Base-by-base conservation (phyloP, 1,140 invertebrate species). In the Bactericera cockerelli region DNA sequence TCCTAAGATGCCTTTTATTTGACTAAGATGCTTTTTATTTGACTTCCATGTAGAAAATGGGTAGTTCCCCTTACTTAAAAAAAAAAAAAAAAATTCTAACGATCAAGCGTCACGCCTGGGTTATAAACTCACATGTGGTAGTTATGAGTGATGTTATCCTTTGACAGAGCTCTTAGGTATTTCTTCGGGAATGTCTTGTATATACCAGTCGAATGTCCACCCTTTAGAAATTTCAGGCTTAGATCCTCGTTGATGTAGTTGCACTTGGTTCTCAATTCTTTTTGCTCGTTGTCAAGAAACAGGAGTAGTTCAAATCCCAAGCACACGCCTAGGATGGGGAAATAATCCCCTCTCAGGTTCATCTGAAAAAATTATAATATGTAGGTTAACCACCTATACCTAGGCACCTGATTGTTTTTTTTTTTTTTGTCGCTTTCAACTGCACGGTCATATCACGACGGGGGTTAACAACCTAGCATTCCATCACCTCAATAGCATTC, bases 251-350 rank as follows among this genome's bases (percentile, higher is more conserved):
- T 49, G 13, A 21, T 56, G n/a, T 28, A 16, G 33, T 59, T 54
- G 53, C 62, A 63, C 14, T 36, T n/a, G 13, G 49, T 49, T 31
- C 60, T 26, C 22, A 58, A 33, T 21, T 63, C 56, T 56, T 58
- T 58, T 19, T 58, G 56, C 6, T 59, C 53, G 24, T 39, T 56
- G 1, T 78, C 79, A 1, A 87, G 67, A 63, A 80, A 83, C 13
- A 82, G 77, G 26, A 94, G 67, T 24, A 89, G 68, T 67, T 94
- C 86, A 70, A 92, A 91, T 31, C 90, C 90, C 1, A 92, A 73
- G 68, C 91, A 94, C 3, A 84, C 91, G 1, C 87, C 89, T 75
- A 88, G 87, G 26, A 93, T 70, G 0, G 90, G 89, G 68, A 91
- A 91, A 67, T 83, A 84, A 60, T 81, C 78, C 11, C 82, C 84